phyloP scores from a whole-genome alignment of 2,888 invertebrate genomes.

The Drosophila prostipennis region DNA sequence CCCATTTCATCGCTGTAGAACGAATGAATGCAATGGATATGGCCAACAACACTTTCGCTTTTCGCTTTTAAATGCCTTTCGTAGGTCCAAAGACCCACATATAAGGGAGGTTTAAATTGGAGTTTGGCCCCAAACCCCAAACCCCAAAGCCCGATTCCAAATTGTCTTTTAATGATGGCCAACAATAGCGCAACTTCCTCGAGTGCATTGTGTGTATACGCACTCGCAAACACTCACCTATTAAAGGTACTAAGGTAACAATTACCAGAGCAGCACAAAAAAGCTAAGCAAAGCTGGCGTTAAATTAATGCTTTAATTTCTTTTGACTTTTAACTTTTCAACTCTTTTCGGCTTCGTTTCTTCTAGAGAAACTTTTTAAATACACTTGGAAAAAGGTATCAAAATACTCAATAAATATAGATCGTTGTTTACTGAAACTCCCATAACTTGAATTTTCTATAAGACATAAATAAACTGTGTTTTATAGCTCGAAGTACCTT shows the following conservation, averaged over 20 bases:
- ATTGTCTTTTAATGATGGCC: conserved; percentile 52
- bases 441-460: too few relatives aligned
- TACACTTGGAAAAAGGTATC: conserved; percentile 5
- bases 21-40: conserved; percentile 31
- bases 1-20: conserved; percentile 22
- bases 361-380: conserved; percentile 28
- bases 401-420: too few relatives aligned
- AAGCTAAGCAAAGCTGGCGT: conserved; percentile 45
- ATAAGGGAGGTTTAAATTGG: conserved; percentile 16
- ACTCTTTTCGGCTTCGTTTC: conserved; percentile 31
- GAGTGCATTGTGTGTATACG: conserved; percentile 45
- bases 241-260: conserved; percentile 37
- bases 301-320: conserved; percentile 51
- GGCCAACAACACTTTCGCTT: conserved; percentile 51
- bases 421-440: too few relatives aligned
- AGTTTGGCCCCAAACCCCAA: conserved; percentile 7
- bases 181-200: conserved; percentile 49
- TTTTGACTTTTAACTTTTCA: conserved; percentile 42
- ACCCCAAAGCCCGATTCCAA: conserved; percentile 25
- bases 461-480: too few relatives aligned
- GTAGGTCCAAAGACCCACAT: conserved; percentile 7
- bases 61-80: conserved; percentile 36
- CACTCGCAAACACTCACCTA: conserved; percentile 17
- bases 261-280: conserved; percentile 40
- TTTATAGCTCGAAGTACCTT: too few relatives aligned